Evolutionary conservation across 2,888 invertebrate species (phyloP).

Genomic region (Cactoblastis cactorum): DNA sequence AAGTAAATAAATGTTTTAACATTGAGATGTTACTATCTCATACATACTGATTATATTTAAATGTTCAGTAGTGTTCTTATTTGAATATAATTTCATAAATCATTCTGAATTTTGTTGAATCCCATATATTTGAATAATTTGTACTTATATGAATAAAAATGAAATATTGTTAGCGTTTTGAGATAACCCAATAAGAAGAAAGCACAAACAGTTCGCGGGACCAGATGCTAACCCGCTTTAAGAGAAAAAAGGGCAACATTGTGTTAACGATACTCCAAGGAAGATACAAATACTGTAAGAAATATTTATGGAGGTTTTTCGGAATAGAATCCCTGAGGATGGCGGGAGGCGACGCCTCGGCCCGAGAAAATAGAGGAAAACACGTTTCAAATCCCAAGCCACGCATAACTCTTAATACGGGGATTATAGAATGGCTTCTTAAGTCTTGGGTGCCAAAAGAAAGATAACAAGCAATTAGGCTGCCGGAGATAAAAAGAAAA

Average conservation of each 20-base stretch:
- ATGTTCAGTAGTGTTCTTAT: too few relatives aligned
- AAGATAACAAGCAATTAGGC: conserved; percentile 72
- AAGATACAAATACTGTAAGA: conserved; percentile 77
- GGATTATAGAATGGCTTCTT: conserved; percentile 73
- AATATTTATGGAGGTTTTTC: conserved; percentile 79
- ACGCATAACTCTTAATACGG: conserved; percentile 74
- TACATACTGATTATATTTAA: too few relatives aligned
- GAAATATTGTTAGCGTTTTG: background rate
- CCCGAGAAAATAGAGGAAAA: conserved; percentile 68
- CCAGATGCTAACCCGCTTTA: conserved; percentile 54
- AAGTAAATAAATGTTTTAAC: conserved; percentile 17
- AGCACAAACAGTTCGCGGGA: conserved; percentile 32
- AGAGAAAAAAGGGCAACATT: conserved; percentile 62
- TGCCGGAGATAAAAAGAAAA: conserved; percentile 38
- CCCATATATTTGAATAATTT: background rate
- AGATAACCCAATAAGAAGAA: conserved; percentile 9
- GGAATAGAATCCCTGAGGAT: conserved; percentile 67
- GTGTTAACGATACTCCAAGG: conserved; percentile 75
- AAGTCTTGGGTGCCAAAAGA: conserved; percentile 69
- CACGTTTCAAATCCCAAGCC: conserved; percentile 70
- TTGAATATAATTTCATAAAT: background rate
- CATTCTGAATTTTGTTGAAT: background rate
- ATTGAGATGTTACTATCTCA: too few relatives aligned
- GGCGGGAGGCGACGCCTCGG: conserved; percentile 54
- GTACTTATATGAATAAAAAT: background rate